Conservation (phyloP, 2,797 vertebrate species). For the Paratrypauchen microcephalus region DNA sequence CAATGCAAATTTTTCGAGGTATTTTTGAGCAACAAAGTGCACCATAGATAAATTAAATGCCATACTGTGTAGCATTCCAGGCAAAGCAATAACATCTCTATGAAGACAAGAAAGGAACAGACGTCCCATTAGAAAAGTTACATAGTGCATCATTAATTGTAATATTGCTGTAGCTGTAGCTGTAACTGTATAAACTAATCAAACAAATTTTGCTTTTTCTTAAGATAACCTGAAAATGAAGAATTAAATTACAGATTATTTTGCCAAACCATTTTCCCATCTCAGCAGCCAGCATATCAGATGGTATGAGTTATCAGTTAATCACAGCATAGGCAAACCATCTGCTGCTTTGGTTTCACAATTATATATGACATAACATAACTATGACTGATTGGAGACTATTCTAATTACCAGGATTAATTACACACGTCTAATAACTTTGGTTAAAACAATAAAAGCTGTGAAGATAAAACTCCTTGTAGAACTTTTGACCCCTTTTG, state of each 20-base stretch:
- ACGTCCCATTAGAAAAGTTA: too few relatives aligned
- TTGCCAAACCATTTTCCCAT: background rate
- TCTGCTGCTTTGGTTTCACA: conserved; percentile 10
- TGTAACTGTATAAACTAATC: too few relatives aligned
- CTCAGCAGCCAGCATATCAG: conserved; percentile 2
- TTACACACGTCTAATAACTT: conserved; percentile 11
- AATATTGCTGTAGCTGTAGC: background rate
- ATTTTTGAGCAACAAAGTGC: too few relatives aligned
- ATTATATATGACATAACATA: background rate
- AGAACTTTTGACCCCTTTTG: conserved; percentile 11
- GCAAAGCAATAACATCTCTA: too few relatives aligned
- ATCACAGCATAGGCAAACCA: conserved; percentile 11
- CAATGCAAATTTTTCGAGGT: too few relatives aligned
- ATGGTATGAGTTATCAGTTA: conserved; percentile 6
- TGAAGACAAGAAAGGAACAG: too few relatives aligned
- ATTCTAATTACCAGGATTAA: background rate
- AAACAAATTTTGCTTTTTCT: too few relatives aligned
- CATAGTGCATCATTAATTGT: background rate
- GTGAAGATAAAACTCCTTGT: background rate
- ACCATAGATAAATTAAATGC: too few relatives aligned
- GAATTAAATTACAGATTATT: background rate
- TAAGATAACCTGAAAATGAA: background rate
- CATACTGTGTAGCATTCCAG: too few relatives aligned
- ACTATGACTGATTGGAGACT: background rate
- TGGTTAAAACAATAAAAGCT: conserved; percentile 22